Base-by-base conservation (phyloP, 1,140 invertebrate genomes). In the Drosophila subobscura region DNA sequence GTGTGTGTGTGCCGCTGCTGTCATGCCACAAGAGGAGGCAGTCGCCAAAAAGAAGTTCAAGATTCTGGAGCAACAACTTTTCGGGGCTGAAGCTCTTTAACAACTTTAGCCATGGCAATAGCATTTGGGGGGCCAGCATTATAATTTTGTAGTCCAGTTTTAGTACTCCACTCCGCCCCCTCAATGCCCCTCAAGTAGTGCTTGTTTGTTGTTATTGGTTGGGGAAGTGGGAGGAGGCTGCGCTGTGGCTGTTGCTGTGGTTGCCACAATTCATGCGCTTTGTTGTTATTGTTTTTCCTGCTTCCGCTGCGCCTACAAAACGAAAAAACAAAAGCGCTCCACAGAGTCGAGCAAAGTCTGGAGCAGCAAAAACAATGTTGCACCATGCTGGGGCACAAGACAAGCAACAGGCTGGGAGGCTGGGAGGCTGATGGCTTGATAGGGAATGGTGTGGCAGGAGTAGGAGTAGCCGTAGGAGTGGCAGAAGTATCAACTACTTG, bases 241-340 rank as follows among this genome's bases (percentile, higher is more conserved):
- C 16, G 16, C 16, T 20, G 16, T 20, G 16, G 16, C 16, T 20
- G 16, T 20, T 20, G 72, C 54, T 74, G 70, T 12, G 10, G 65
- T 23, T 79, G 74, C 42, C 61, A 64, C 64, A 86, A 85, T 86
- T 86, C 86, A 78, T 85, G 78, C 70, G 65, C 83, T 55, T 56
- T 86, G 67, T 72, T 86, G 51, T 77, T 77, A 63, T 77, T 86
- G 64, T 86, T 86, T 71, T 81, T 86, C 65, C 81, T 74, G 77
- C 81, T 86, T 81, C 81, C 73, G 77, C 77, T 77, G 81, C 72
- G 81, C 77, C 63, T 63, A 75, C 63, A 64, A 70, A 68, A 70
- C 64, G 47, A 46, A 58, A 67, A 52, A 83, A 59, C 67, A 55
- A 66, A 49, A 64, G 33, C 59, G 51, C 16, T 22, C 40, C 59